Percentiles rank a stretch among this genome's conserved stretches.
Conservation (phyloP, 2,888 invertebrate species). For the Rhimphoctona megacephalus region DNA sequence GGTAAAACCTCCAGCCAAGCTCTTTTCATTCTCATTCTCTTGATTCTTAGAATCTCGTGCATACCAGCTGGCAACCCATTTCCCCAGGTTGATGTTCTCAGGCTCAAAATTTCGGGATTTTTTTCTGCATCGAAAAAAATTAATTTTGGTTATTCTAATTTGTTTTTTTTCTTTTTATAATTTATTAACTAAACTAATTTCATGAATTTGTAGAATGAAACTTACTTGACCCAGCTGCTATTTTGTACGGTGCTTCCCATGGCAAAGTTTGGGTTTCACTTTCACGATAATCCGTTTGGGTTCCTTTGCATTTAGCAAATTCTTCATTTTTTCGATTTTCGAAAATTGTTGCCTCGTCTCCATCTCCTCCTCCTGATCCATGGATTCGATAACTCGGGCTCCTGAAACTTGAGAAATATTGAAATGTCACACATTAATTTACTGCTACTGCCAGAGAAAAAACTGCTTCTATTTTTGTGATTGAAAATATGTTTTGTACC, state of each 20-base stretch:
- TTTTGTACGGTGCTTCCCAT: constrained; percentile 89
- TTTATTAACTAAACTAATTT: neutral
- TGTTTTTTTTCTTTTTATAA: neutral
- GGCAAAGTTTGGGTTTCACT: constrained; percentile 92
- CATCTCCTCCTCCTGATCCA: constrained; percentile 46
- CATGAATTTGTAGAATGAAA: neutral
- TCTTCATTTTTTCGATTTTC: constrained; percentile 77
- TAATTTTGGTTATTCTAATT: neutral
- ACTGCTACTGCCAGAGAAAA: neutral
- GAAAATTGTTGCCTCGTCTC: constrained; percentile 8
- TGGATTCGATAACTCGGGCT: constrained; percentile 28
- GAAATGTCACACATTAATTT: neutral
- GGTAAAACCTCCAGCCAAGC: constrained; percentile 88
- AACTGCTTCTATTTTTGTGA: neutral
- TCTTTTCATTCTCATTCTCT: constrained; percentile 89
- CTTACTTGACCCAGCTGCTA: constrained; percentile 77
- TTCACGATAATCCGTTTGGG: constrained; percentile 91
- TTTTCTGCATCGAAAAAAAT: constrained; percentile 73
- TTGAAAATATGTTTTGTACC: constrained; percentile 31
- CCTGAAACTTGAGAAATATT: constrained; percentile 25
- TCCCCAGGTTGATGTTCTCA: constrained; percentile 89
- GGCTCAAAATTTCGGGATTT: constrained; percentile 88
- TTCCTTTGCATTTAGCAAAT: constrained; percentile 84
- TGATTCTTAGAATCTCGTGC: constrained; percentile 88
- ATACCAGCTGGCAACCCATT: constrained; percentile 88